Evolutionary conservation across 2,113 vertebrate species (phyloP).

Genomic region (Ciconia stormi): DNA sequence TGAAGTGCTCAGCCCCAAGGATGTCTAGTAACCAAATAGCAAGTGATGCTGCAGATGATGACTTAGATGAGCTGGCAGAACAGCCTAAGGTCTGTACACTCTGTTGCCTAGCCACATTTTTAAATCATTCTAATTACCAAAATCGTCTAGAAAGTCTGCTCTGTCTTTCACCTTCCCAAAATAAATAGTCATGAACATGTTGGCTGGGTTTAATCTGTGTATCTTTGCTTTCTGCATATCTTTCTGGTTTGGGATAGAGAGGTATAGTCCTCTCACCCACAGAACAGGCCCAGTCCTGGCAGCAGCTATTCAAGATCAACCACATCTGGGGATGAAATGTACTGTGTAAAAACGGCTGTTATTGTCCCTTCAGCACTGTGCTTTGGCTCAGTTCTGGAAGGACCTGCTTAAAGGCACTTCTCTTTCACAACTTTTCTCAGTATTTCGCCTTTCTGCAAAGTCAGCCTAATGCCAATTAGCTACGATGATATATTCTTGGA

Average conservation of each 20-base stretch:
- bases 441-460: not conserved
- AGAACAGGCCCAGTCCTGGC: not conserved
- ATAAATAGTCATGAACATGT: not conserved
- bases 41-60: not conserved
- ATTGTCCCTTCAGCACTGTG: not conserved
- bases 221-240: not conserved
- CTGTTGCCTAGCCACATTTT: not conserved
- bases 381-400: not conserved
- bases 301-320: not conserved
- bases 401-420: not conserved
- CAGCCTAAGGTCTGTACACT: not conserved
- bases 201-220: not conserved
- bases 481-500: not conserved
- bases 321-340: not conserved
- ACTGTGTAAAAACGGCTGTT: not conserved
- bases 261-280: not conserved
- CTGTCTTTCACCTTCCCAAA: constrained; percentile 27
- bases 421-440: not conserved
- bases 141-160: constrained; percentile 18
- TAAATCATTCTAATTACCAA: constrained; percentile 10
- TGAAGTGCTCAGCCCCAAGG: not conserved
- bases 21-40: not conserved
- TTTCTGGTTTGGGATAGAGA: not conserved
- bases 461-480: not conserved
- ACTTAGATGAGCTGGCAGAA: constrained; percentile 22